Percentiles rank a stretch among this genome's conserved stretches.
phyloP scores from a whole-genome alignment of 2,113 vertebrate species.

The Elephas maximus region DNA sequence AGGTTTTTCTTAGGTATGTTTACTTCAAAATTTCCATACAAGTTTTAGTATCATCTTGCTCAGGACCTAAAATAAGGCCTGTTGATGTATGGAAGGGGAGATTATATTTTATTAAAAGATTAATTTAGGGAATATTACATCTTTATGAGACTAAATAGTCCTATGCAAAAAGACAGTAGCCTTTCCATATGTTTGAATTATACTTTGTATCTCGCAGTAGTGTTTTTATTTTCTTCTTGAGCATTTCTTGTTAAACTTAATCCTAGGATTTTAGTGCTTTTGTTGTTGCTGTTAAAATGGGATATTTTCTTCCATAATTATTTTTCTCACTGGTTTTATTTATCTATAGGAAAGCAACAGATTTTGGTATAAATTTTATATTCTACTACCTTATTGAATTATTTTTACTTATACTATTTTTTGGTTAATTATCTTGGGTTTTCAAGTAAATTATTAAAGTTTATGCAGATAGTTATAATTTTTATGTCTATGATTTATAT shows the following conservation, averaged over 20 bases:
- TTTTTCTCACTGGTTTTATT: constrained; percentile 3
- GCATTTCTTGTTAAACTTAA: constrained; percentile 25
- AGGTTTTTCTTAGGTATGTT: neutral
- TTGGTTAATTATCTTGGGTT: constrained; percentile 26
- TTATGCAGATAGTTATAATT: neutral
- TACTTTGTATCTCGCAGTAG: neutral
- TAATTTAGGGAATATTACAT: neutral
- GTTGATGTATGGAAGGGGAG: neutral
- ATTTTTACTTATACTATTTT: constrained; percentile 19
- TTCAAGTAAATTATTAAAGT: neutral
- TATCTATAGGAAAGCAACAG: constrained; percentile 17
- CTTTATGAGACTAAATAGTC: neutral
- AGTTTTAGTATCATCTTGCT: neutral
- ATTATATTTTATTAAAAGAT: neutral
- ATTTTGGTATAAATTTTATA: constrained; percentile 48
- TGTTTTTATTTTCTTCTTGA: constrained; percentile 8
- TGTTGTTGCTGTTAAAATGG: neutral
- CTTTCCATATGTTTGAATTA: constrained; percentile 5
- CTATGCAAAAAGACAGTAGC: neutral
- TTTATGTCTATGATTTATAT: neutral
- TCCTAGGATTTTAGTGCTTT: constrained; percentile 36
- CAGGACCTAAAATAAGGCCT: neutral
- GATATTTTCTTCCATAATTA: constrained; percentile 20
- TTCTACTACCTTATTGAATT: constrained; percentile 35
- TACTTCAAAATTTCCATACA: neutral